Percentiles rank a stretch among this genome's conserved stretches.
Evolutionary conservation across 2,888 invertebrate species (phyloP).

Genomic region (Eulithis testata): DNA sequence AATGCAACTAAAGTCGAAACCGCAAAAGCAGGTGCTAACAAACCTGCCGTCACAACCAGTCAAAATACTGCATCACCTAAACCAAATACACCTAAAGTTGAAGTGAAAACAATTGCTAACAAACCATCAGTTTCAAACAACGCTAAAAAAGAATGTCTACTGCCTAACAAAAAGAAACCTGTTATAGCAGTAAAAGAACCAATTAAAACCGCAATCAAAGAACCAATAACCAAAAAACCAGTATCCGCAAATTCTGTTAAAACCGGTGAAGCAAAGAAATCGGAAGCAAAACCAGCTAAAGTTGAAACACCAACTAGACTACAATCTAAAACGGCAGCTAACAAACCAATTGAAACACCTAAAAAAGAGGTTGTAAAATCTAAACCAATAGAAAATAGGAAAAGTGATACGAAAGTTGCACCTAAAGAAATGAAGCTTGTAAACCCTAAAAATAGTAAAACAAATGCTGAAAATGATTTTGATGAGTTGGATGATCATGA

Average conservation of each 20-base stretch:
- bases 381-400: slow-evolving; percentile 7
- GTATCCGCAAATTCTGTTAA: slow-evolving; percentile 4
- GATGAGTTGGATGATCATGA: slow-evolving; percentile 71
- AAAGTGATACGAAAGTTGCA: slow-evolving; percentile 6
- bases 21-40: not conserved
- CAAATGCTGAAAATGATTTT: slow-evolving; percentile 47
- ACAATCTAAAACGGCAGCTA: slow-evolving; percentile 12
- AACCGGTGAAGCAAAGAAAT: slow-evolving; percentile 14
- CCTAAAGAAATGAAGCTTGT: slow-evolving; percentile 13
- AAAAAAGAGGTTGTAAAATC: slow-evolving; percentile 7
- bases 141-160: slow-evolving; percentile 9
- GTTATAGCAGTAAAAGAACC: slow-evolving; percentile 14
- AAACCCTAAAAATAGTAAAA: slow-evolving; percentile 9
- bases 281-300: slow-evolving; percentile 9
- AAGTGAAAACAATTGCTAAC: not conserved
- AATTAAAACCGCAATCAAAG: slow-evolving; percentile 5
- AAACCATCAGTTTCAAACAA: slow-evolving; percentile 6
- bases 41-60: not conserved
- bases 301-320: slow-evolving; percentile 6
- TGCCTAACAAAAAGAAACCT: slow-evolving; percentile 16
- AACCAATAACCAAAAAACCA: not conserved
- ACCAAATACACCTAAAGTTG: not conserved
- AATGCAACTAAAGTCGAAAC: slow-evolving; percentile 5
- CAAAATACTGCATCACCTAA: not conserved
- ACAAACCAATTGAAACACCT: slow-evolving; percentile 13